Base-by-base conservation (phyloP, 92 coral and sea anemone species). In the Meandrina meandrites region DNA sequence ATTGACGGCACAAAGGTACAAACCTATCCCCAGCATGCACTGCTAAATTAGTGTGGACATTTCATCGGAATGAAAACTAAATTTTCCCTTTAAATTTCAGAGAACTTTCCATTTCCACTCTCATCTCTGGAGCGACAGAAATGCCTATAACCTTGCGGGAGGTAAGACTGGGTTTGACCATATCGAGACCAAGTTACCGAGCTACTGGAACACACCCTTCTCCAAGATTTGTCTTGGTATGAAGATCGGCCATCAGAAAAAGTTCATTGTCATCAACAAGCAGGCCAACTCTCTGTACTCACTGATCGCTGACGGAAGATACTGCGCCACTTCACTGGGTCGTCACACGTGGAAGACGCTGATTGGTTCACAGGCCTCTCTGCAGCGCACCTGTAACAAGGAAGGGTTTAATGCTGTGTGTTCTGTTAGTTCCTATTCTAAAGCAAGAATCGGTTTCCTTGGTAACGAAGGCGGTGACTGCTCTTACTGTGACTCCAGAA, bases 81-180 rank as follows among this genome's bases (percentile, higher is more conserved):
- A 17, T 18, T 32, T 34, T 27, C 34, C 34, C 22, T 58, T 57
- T 57, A 12, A 0, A 56, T 22, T 35, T 35, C 75, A 87, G 90
- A 70, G 32, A 54, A 87, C 90, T 0, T 87, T 87, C 56, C 86
- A 70, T 76, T 87, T 72, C 22, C 34, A 24, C 24, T 56, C 90
- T 35, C 34, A 36, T 27, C 76, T 56, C 12, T 88, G 90, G 90
- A 62, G 66, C 30, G 18, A 88, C 78, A 82, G 27, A 42, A 76
- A 32, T 51, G 45, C 47, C 10, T 88, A 88, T 71, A 88, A 88
- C 71, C 32, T 76, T 32, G 30, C 68, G 7, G 90, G 81, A 48
- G 83, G 90, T 5, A 75, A 60, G 51, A 60, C 87, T 72, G 90
- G 81, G 31, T 75, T 87, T 28, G 67, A 88, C 83, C 19, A 16